Conservation (phyloP, 2,113 vertebrate genomes). For the Tychaedon coryphoeus region DNA sequence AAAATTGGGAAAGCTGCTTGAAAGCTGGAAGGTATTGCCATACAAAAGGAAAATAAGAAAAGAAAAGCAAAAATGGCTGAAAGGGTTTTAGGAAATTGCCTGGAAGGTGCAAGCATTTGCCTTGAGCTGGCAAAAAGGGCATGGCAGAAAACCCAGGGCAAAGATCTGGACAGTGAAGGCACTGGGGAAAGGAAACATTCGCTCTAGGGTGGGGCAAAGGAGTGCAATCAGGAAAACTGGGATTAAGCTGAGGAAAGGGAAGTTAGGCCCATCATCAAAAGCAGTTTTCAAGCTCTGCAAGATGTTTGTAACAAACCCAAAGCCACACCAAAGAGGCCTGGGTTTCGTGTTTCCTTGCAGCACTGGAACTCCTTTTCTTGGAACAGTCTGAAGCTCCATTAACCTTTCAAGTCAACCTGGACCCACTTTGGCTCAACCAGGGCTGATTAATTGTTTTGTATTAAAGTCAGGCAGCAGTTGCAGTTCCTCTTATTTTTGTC, state of each 20-base stretch:
- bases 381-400: conserved; percentile 20
- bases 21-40: neutral
- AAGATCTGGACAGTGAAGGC: neutral
- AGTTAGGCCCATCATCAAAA: conserved; percentile 30
- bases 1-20: neutral
- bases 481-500: neutral
- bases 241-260: conserved; percentile 31
- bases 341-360: conserved; percentile 21
- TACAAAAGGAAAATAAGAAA: neutral
- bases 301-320: conserved; percentile 45
- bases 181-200: neutral
- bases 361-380: neutral
- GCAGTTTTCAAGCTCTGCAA: conserved; percentile 6
- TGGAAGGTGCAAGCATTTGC: neutral
- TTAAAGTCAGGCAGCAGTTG: neutral
- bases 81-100: neutral
- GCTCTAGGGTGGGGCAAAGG: neutral
- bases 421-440: neutral
- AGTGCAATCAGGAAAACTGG: conserved; percentile 13
- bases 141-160: neutral
- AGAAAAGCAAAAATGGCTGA: neutral
- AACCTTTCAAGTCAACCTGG: conserved; percentile 43
- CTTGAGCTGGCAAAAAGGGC: neutral
- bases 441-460: neutral
- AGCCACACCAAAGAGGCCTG: conserved; percentile 33